A percentile compares a stretch with the other conserved stretches of the same genome.
These are phyloP conservation scores for Hypanus sabinus DNA, from an alignment of 2,113 vertebrate species.

Conservation along the genomic window DNA sequence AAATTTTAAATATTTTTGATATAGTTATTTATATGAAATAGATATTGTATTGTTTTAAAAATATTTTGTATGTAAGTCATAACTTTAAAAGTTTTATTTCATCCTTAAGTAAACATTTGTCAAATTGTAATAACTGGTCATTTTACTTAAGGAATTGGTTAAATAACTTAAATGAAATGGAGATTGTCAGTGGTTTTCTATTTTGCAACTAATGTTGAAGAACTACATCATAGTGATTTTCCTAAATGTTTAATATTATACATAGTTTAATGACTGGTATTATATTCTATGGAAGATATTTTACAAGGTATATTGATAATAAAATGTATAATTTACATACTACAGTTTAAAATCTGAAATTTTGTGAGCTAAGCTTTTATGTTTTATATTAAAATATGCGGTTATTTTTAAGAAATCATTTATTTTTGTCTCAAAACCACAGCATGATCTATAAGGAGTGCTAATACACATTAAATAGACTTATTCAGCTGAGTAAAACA, in stretches of 20 bases:
- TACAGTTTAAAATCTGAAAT: conserved; percentile 7
- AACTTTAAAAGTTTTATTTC: background rate
- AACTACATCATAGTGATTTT: background rate
- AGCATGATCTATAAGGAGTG: background rate
- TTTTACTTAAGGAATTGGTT: background rate
- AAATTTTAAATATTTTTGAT: background rate
- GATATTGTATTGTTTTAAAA: background rate
- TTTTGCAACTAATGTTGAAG: background rate
- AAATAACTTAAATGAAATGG: background rate
- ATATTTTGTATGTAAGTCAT: background rate
- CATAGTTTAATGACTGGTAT: background rate
- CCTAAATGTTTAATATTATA: background rate
- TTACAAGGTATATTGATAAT: background rate
- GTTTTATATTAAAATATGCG: conserved; percentile 22
- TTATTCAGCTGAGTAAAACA: background rate
- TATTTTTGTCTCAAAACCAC: background rate
- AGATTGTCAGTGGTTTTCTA: background rate
- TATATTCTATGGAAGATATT: background rate
- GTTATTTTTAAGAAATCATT: background rate
- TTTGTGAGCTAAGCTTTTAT: background rate
- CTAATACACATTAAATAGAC: background rate
- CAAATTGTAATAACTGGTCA: background rate
- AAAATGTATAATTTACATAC: background rate
- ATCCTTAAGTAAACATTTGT: background rate
- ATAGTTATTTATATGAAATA: background rate